Evolutionary conservation across 2,888 invertebrate species (phyloP), one percentile per base, ranked within the genome.

Genomic region (Myopa testacea): DNA sequence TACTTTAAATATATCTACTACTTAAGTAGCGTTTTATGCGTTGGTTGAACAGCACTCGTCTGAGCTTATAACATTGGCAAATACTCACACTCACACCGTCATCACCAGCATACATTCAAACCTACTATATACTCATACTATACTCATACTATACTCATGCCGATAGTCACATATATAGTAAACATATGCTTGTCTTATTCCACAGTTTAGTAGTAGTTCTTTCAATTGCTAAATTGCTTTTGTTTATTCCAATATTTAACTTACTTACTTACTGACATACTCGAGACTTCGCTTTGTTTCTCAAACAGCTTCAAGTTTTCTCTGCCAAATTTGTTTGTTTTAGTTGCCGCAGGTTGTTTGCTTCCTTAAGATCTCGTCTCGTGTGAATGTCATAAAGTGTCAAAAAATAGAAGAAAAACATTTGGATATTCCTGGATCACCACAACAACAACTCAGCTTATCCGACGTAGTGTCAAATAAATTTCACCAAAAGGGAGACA

Each of bases 201-300:
- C 16, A 65, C 1, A 67, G 34, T 38, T 67, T 67, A 14, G 40
- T 50, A 14, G 38, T n/a, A 58, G 76, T 75, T 80, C 78, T 84
- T 6, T 86, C 85, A 86, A 87, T 87, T 87, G 85, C 84, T 86
- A 87, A 87, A 87, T 87, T 87, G 86, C 86, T 83, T 85, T 84
- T 84, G 86, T 86, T 86, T 86, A 80, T 80, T 81, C 58, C 55
- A 40, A 63, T 65, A n/a, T 12, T 71, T 60, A 38, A 70, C 38
- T 37, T 50, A 26, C 38, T 37, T 50, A 26, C 58, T 60, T 16
- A 50, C 50, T 52, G 4, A 50, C 19, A 19, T 50, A 50, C 45
- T 68, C 6, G 37, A 14, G 40, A 10, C 12, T n/a, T 55, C n/a
- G 19, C 52, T 38, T 67, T 63, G 34, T 45, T 40, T 40, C 26